These are phyloP conservation scores for Drosophila varians DNA, from an alignment of 1,140 invertebrate species.

Conservation along the genomic window DNA sequence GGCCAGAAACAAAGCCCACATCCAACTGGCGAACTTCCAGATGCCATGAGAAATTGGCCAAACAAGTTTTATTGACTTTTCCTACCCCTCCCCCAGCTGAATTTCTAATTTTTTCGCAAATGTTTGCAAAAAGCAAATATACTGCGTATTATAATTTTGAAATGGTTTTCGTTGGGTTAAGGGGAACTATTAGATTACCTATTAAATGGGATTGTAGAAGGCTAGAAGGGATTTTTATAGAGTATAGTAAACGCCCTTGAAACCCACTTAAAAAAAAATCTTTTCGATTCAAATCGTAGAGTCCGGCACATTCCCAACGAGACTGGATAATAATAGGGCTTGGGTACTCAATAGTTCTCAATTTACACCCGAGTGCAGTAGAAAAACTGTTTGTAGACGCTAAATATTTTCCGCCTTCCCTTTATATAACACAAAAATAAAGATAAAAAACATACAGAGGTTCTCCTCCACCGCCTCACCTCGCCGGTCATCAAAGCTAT, in stretches of 20 bases:
- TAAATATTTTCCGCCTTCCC: conserved; percentile 41
- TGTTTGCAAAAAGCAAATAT: conserved; percentile 13
- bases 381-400: conserved; percentile 29
- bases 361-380: conserved; percentile 24
- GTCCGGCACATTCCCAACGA: conserved; percentile 18
- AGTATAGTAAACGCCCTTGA: no score
- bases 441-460: background rate
- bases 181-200: background rate
- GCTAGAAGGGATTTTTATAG: no score
- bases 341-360: conserved; percentile 23
- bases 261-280: background rate
- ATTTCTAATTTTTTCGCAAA: conserved; percentile 32
- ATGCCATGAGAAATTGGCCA: conserved; percentile 55
- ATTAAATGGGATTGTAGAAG: background rate
- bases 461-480: conserved; percentile 12
- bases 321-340: conserved; percentile 29
- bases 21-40: conserved; percentile 17
- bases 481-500: conserved; percentile 31
- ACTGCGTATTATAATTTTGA: conserved; percentile 1
- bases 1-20: conserved; percentile 3
- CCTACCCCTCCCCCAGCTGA: conserved; percentile 14
- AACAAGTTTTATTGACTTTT: conserved; percentile 70
- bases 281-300: background rate
- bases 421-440: conserved; percentile 26
- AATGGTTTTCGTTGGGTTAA: background rate